A percentile compares a stretch with the other conserved stretches of the same genome.
phyloP scores from a whole-genome alignment of 2,888 invertebrate genomes.

The Dynastes grantii region DNA sequence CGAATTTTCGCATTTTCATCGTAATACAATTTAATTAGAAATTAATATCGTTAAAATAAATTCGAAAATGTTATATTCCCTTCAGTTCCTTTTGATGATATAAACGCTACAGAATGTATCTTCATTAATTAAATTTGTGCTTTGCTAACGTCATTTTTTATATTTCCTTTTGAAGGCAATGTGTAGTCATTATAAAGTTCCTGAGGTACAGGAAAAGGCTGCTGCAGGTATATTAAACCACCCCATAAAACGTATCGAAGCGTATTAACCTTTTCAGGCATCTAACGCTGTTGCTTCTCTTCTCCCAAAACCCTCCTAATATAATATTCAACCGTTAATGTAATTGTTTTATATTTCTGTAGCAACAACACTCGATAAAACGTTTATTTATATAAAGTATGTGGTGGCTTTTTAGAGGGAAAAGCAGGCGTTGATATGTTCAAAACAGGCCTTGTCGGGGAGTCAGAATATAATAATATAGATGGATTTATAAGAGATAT shows the following conservation, averaged over 20 bases:
- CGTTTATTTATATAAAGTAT: not conserved
- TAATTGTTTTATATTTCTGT: constrained; percentile 13
- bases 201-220: not conserved
- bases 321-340: constrained; percentile 9
- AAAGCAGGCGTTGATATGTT: not conserved
- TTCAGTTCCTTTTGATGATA: too few relatives aligned
- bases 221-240: constrained; percentile 15
- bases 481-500: not conserved
- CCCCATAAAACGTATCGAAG: not conserved
- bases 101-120: not conserved
- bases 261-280: constrained; percentile 9
- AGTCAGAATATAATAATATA: not conserved
- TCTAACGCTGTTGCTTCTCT: constrained; percentile 7
- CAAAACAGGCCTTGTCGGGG: not conserved
- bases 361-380: not conserved
- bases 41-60: not conserved
- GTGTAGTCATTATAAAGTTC: constrained; percentile 21
- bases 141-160: not conserved
- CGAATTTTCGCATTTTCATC: not conserved
- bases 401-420: not conserved
- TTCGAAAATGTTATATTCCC: not conserved
- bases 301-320: not conserved
- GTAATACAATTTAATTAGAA: not conserved
- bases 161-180: constrained; percentile 4
- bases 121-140: constrained; percentile 1